These are phyloP conservation scores for Thryonomys swinderianus DNA, from an alignment of 2,113 vertebrate genomes.

Conservation along the genomic window DNA sequence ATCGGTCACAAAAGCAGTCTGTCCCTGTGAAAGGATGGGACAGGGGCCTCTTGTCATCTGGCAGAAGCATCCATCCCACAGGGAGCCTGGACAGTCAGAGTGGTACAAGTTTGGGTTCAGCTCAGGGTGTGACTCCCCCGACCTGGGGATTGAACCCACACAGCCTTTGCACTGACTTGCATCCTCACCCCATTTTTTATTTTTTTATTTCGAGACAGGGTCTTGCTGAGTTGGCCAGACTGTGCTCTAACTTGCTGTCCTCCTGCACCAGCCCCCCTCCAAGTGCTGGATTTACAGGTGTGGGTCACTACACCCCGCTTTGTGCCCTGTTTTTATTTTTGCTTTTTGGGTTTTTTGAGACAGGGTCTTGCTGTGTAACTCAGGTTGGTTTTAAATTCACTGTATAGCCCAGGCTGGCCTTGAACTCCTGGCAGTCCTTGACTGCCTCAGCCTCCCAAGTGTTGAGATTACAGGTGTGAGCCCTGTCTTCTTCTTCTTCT, in stretches of 20 bases:
- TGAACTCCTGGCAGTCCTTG: not conserved
- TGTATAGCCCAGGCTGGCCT: not conserved
- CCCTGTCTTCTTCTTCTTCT: no score
- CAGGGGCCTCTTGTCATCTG: not conserved
- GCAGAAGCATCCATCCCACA: not conserved
- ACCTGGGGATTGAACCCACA: not conserved
- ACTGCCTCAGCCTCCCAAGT: not conserved
- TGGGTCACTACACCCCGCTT: not conserved
- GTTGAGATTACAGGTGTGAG: not conserved
- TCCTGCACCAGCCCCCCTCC: not conserved
- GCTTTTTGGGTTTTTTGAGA: not conserved
- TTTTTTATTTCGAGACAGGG: not conserved
- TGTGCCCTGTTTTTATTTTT: not conserved
- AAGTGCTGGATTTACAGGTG: not conserved
- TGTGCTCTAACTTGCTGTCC: not conserved
- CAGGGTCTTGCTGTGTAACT: not conserved
- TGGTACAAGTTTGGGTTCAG: not conserved
- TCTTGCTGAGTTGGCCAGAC: not conserved
- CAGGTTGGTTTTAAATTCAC: not conserved
- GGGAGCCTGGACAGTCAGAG: not conserved
- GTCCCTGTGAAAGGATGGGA: not conserved
- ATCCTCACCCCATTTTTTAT: not conserved
- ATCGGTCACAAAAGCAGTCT: not conserved
- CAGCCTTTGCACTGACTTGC: not conserved
- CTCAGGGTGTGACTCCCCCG: not conserved